These are phyloP conservation scores for Mystacides longicornis DNA, from an alignment of 2,888 invertebrate species.

Conservation along the genomic window DNA sequence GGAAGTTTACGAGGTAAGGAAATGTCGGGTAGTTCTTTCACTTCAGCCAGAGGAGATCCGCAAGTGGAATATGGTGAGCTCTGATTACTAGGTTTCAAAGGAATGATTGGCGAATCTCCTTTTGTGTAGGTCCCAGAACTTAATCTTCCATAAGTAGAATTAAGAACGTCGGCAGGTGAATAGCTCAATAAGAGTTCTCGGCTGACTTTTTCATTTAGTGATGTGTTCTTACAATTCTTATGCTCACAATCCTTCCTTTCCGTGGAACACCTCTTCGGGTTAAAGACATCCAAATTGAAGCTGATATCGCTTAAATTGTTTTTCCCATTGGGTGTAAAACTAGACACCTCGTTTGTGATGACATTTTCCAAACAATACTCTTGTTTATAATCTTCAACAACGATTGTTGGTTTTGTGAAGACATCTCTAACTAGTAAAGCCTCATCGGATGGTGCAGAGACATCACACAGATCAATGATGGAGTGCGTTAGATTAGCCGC, in stretches of 20 bases:
- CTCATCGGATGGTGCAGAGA: slow-evolving; percentile 8
- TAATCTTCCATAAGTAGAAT: slow-evolving; percentile 35
- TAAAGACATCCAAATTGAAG: slow-evolving; percentile 14
- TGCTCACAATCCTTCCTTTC: slow-evolving; percentile 35
- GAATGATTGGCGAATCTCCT: slow-evolving; percentile 37
- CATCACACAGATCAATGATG: slow-evolving; percentile 22
- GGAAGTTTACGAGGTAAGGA: slow-evolving; percentile 11
- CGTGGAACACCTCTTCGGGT: slow-evolving; percentile 33
- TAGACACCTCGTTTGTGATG: slow-evolving; percentile 1
- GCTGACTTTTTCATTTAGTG: background rate
- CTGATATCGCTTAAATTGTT: slow-evolving; percentile 13
- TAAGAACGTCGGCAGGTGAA: slow-evolving; percentile 31
- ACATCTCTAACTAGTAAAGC: background rate
- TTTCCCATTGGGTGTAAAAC: slow-evolving; percentile 19
- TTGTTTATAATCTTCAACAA: background rate
- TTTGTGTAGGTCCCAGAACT: slow-evolving; percentile 49
- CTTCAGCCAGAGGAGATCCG: slow-evolving; percentile 11
- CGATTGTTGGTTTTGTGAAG: background rate
- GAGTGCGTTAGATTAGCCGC: slow-evolving; percentile 21
- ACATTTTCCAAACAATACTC: background rate
- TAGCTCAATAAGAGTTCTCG: slow-evolving; percentile 12
- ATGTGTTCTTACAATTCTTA: background rate
- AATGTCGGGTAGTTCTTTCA: background rate
- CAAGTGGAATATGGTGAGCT: slow-evolving; percentile 23
- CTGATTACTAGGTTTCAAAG: slow-evolving; percentile 21